phyloP scores from a whole-genome alignment of 35 echinoderm and acorn worm species.

The Heliocidaris erythrogramma region DNA sequence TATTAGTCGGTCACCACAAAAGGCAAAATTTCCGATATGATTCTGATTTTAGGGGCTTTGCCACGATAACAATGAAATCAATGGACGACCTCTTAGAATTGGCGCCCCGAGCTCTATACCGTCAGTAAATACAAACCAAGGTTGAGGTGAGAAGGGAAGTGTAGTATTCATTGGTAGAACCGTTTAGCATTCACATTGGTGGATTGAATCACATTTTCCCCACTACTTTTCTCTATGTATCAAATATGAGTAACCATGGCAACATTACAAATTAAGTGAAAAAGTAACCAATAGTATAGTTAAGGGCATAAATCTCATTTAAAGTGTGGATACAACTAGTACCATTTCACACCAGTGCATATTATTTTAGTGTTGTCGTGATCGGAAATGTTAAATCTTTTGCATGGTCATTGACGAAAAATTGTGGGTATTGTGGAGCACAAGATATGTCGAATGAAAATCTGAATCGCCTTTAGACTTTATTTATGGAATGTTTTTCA shows the following conservation, averaged over 20 bases:
- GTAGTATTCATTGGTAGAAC: neutral
- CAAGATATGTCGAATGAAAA: neutral
- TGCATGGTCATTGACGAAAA: neutral
- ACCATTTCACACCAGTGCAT: neutral
- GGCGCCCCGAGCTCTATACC: neutral
- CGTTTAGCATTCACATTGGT: neutral
- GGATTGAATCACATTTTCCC: neutral
- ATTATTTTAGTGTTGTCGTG: neutral
- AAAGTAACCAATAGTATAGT: neutral
- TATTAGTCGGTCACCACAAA: conserved; percentile 40
- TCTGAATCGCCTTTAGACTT: too few relatives aligned
- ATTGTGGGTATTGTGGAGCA: neutral
- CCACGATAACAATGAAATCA: neutral
- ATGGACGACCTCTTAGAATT: neutral
- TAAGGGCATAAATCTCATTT: neutral
- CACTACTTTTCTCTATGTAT: neutral
- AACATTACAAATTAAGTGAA: neutral
- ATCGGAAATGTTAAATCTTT: neutral
- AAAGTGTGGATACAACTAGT: neutral
- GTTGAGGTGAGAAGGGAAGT: neutral
- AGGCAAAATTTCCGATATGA: neutral
- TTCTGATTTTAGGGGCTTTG: conserved; percentile 26
- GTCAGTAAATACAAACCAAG: neutral
- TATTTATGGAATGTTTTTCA: too few relatives aligned
- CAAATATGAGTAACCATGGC: neutral